Conservation (phyloP, 2,888 invertebrate species). For the Exocentrus adspersus region DNA sequence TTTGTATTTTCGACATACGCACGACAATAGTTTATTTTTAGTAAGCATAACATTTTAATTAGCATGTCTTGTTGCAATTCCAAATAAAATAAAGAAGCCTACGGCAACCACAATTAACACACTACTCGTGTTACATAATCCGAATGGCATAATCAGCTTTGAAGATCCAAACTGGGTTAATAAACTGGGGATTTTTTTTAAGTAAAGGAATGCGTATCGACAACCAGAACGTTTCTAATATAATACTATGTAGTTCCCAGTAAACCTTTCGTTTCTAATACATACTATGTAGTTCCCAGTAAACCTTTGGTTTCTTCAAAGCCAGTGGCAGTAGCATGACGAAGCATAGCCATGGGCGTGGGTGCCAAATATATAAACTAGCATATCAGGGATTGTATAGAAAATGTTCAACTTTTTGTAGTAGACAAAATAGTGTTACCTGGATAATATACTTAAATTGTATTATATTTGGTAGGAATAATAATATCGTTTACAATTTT, state of each 20-base stretch:
- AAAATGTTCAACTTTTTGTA: too few relatives aligned
- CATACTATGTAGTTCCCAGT: not conserved
- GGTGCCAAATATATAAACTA: too few relatives aligned
- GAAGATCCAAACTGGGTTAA: not conserved
- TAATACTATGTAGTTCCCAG: not conserved
- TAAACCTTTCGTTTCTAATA: not conserved
- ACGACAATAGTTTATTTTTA: too few relatives aligned
- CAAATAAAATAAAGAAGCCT: too few relatives aligned
- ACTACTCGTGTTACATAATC: not conserved
- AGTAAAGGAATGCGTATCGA: not conserved
- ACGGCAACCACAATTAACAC: not conserved
- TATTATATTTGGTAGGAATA: too few relatives aligned
- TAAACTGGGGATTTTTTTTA: not conserved
- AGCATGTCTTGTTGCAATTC: too few relatives aligned
- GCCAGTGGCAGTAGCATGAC: not conserved
- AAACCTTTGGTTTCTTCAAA: not conserved
- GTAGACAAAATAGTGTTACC: too few relatives aligned
- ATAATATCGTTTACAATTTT: too few relatives aligned
- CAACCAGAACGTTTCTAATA: constrained; percentile 1
- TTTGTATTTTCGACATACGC: too few relatives aligned
- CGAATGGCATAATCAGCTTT: not conserved
- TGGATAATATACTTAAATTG: too few relatives aligned
- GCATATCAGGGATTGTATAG: too few relatives aligned
- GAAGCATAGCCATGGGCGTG: not conserved
- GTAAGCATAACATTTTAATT: too few relatives aligned